A percentile compares a stretch with the other conserved stretches of the same genome.
phyloP scores from a whole-genome alignment of 30 jellyfish, hydroid and myxozoan species.

The Rhopilema esculentum region DNA sequence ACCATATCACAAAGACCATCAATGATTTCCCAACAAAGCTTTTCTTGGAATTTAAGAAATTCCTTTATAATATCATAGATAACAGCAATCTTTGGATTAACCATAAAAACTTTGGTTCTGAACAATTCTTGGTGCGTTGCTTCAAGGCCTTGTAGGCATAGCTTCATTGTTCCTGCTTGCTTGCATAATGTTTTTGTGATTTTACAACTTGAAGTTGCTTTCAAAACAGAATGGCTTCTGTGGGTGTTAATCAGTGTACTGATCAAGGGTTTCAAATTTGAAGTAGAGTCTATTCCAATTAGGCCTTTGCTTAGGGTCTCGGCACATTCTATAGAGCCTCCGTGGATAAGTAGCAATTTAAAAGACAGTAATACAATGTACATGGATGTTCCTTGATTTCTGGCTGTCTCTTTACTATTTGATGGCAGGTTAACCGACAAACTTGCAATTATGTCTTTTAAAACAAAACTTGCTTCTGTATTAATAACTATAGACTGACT shows the following conservation, averaged over 20 bases:
- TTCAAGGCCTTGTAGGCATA: slow-evolving; percentile 20
- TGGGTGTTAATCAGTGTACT: slow-evolving; percentile 20
- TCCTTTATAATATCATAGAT: slow-evolving; percentile 38
- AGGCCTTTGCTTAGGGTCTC: background rate
- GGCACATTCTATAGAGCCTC: slow-evolving; percentile 21
- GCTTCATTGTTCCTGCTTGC: slow-evolving; percentile 30
- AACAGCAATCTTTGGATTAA: slow-evolving; percentile 39
- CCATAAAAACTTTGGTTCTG: slow-evolving; percentile 22
- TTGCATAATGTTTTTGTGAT: slow-evolving; percentile 41
- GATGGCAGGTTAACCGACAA: background rate
- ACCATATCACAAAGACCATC: background rate
- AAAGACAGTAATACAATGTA: slow-evolving; percentile 31
- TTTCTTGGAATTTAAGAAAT: slow-evolving; percentile 28
- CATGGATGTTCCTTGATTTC: slow-evolving; percentile 11
- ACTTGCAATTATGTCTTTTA: slow-evolving; percentile 3
- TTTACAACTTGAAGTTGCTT: slow-evolving; percentile 5
- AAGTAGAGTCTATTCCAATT: background rate
- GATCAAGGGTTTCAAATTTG: background rate
- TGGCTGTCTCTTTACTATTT: too few relatives aligned
- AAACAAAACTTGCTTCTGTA: background rate
- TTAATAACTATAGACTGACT: background rate
- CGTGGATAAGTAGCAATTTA: slow-evolving; percentile 7
- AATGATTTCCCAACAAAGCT: slow-evolving; percentile 45
- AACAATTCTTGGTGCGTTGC: slow-evolving; percentile 8
- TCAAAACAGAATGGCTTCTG: slow-evolving; percentile 17